phyloP scores from a whole-genome alignment of 2,888 invertebrate genomes.

The Callyntrura sp. region DNA sequence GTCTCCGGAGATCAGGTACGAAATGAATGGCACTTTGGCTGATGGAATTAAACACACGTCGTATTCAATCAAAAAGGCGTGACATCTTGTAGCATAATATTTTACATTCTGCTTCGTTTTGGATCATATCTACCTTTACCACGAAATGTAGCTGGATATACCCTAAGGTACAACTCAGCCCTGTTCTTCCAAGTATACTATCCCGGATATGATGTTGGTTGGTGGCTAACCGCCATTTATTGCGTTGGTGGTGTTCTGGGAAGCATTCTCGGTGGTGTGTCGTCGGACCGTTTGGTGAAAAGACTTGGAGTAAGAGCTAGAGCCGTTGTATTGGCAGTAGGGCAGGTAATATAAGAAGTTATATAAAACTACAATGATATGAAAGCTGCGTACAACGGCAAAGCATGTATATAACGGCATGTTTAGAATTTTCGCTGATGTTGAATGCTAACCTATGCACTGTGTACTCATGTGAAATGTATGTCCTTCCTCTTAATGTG shows the following conservation, averaged over 20 bases:
- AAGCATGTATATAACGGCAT: too few species aligned
- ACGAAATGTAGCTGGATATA: constrained; percentile 90
- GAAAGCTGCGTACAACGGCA: background rate
- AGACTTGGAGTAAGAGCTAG: constrained; percentile 94
- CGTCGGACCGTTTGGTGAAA: constrained; percentile 94
- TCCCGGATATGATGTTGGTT: constrained; percentile 93
- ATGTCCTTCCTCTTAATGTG: too few species aligned
- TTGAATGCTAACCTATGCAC: too few species aligned
- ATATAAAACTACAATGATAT: background rate
- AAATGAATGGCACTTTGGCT: constrained; percentile 33
- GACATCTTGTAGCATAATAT: background rate
- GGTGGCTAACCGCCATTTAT: constrained; percentile 95
- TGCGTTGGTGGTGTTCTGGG: constrained; percentile 93
- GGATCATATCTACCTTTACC: too few species aligned
- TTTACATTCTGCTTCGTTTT: background rate
- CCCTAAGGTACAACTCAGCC: constrained; percentile 96
- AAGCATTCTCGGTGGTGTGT: constrained; percentile 89
- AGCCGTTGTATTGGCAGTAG: constrained; percentile 92
- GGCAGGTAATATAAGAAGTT: constrained; percentile 86
- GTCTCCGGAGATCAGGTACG: constrained; percentile 93
- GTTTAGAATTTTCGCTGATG: too few species aligned
- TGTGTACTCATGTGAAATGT: too few species aligned
- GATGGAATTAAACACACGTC: background rate
- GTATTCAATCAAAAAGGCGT: background rate
- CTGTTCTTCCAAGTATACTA: constrained; percentile 95